Conservation (phyloP, 1,140 invertebrate species). For the Platorchestia sp. region DNA sequence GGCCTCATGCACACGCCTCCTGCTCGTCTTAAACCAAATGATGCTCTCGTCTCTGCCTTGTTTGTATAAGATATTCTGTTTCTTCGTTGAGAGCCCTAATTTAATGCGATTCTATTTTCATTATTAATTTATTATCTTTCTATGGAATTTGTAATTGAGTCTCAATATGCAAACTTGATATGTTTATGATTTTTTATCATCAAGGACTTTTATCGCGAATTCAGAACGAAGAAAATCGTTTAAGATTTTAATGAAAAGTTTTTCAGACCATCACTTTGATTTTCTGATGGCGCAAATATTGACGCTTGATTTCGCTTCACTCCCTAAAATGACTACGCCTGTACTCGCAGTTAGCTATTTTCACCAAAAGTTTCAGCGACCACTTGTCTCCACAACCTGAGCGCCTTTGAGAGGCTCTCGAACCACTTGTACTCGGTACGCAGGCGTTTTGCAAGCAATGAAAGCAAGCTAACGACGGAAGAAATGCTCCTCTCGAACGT, state of each 20-base stretch:
- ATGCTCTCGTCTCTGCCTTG: not conserved
- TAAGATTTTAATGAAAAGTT: not conserved
- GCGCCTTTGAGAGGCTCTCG: too few species aligned
- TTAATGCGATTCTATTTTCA: not conserved
- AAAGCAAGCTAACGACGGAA: not conserved
- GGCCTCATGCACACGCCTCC: not conserved
- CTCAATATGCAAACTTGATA: too few species aligned
- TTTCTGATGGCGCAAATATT: not conserved
- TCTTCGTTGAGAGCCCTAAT: not conserved
- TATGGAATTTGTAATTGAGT: too few species aligned
- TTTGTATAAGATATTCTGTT: not conserved
- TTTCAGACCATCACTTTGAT: not conserved
- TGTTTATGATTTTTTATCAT: not conserved
- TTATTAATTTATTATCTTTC: too few species aligned
- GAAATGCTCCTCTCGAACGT: conserved; percentile 1
- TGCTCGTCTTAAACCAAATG: not conserved
- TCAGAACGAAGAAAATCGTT: not conserved
- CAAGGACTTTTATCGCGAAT: not conserved
- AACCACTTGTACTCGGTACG: not conserved
- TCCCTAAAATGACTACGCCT: not conserved
- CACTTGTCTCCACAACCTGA: not conserved
- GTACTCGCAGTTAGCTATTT: not conserved
- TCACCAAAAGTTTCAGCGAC: not conserved
- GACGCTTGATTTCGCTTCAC: not conserved
- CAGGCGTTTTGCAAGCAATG: not conserved